A percentile compares a stretch with the other conserved stretches of the same genome.
Evolutionary conservation across 2,797 vertebrate genomes (phyloP).

Genomic region (Tapera naevia): DNA sequence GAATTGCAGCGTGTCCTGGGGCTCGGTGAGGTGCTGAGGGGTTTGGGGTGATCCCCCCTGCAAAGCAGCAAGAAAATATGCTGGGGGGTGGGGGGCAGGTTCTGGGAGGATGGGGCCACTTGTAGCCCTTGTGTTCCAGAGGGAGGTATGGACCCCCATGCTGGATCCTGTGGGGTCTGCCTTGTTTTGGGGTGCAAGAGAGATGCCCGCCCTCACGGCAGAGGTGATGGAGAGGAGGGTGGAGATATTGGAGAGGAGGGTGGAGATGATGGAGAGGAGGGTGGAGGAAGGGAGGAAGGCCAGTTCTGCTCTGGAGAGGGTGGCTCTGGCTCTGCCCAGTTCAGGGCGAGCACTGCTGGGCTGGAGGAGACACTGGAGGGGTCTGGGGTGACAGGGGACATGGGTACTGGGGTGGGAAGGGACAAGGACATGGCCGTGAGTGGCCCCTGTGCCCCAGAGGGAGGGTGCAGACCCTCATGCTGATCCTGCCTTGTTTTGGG

Average conservation of each 20-base stretch:
- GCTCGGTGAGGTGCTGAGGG: neutral
- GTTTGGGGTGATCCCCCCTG: neutral
- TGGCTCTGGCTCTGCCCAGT: neutral
- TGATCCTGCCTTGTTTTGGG: neutral
- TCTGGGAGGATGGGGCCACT: neutral
- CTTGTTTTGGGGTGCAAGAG: neutral
- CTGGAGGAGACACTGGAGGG: neutral
- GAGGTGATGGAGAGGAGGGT: neutral
- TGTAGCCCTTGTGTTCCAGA: fast-evolving
- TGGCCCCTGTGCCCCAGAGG: neutral
- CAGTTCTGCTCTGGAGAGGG: neutral
- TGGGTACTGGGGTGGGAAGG: neutral
- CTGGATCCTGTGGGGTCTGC: neutral
- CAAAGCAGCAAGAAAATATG: fast-evolving
- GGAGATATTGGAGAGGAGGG: too few species aligned
- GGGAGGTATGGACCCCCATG: fast-evolving
- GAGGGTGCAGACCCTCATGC: fast-evolving
- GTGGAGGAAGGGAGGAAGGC: fast-evolving
- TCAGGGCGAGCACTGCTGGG: neutral
- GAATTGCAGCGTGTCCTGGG: fast-evolving
- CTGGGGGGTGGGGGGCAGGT: fast-evolving
- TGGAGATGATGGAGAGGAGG: neutral
- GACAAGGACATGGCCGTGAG: neutral
- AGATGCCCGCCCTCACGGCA: neutral
- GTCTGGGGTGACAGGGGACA: neutral